phyloP scores from a whole-genome alignment of 1,140 invertebrate species.

The Anoplolepis gracilipes region DNA sequence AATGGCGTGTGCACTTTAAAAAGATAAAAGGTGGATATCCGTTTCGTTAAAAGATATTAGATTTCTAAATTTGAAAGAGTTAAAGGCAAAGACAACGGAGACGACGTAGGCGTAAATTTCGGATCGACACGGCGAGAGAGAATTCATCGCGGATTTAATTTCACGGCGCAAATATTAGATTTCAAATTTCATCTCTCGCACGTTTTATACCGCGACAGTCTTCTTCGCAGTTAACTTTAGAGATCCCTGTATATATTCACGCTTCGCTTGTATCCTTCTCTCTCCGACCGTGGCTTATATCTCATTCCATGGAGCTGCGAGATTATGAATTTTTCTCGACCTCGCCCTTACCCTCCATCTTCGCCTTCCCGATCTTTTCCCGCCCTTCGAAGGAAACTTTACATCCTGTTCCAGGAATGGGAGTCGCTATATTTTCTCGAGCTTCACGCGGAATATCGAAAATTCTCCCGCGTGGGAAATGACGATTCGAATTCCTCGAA shows the following conservation, averaged over 20 bases:
- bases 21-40: background rate
- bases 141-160: constrained; percentile 45
- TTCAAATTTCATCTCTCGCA: constrained; percentile 45
- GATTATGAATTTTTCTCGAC: constrained; percentile 57
- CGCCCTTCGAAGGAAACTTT: constrained; percentile 31
- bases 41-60: no score
- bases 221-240: constrained; percentile 53
- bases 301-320: constrained; percentile 45
- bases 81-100: background rate
- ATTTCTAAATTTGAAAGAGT: background rate
- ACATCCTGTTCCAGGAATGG: constrained; percentile 31
- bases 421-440: constrained; percentile 53
- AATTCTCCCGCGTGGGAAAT: constrained; percentile 34
- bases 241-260: constrained; percentile 48
- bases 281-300: constrained; percentile 38
- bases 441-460: constrained; percentile 43
- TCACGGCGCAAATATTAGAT: constrained; percentile 55
- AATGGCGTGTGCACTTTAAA: background rate
- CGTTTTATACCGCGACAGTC: constrained; percentile 28
- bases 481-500: constrained; percentile 32
- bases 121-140: constrained; percentile 7
- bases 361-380: background rate
- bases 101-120: constrained; percentile 20
- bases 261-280: constrained; percentile 35
- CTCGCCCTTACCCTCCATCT: background rate